Conservation (phyloP, 2,888 invertebrate species). For the Xestoiulus laeticollis region DNA sequence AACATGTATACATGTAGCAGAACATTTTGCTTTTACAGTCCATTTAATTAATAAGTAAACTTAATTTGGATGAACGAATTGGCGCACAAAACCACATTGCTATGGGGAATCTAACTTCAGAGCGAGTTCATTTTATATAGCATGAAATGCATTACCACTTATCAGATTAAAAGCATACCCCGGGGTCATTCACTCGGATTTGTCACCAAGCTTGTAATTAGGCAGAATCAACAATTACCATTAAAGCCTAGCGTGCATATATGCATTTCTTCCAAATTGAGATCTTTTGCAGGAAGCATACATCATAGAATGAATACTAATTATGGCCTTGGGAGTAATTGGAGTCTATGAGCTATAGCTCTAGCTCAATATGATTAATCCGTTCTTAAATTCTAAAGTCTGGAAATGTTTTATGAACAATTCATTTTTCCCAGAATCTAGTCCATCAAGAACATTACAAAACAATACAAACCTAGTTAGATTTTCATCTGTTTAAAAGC, state of each 20-base stretch:
- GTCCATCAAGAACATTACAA: neutral
- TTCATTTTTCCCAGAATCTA: neutral
- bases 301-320: neutral
- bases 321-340: slow-evolving; percentile 1
- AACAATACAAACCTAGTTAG: neutral
- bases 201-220: neutral
- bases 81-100: neutral
- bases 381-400: neutral
- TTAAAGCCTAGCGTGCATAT: neutral
- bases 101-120: neutral
- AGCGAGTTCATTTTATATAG: neutral
- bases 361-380: neutral
- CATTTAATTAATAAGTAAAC: neutral
- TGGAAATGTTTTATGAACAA: neutral
- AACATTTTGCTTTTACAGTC: neutral
- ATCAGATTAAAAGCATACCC: slow-evolving; percentile 18
- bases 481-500: slow-evolving; percentile 29
- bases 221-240: slow-evolving; percentile 14
- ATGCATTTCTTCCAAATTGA: neutral
- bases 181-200: slow-evolving; percentile 12
- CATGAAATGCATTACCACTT: neutral
- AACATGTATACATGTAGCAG: neutral
- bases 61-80: neutral
- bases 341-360: neutral
- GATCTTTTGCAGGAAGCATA: neutral